These are phyloP conservation scores for Scaptomyza flava DNA, from an alignment of 2,888 invertebrate genomes.

Conservation along the genomic window DNA sequence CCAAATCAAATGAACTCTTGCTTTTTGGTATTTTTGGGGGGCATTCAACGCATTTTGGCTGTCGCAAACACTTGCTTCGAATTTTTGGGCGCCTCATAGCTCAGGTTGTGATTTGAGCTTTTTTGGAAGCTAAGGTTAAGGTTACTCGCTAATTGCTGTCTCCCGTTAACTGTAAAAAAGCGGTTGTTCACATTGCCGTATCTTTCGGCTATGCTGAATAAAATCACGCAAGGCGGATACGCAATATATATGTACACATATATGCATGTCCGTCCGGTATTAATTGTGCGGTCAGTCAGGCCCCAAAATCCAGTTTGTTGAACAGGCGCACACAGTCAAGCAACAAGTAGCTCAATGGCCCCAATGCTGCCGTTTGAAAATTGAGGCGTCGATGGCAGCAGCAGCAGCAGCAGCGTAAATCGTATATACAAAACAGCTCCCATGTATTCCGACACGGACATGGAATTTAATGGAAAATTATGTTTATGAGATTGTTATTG, in stretches of 20 bases:
- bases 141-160: conserved; percentile 70
- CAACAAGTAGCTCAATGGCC: conserved; percentile 57
- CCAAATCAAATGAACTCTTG: conserved; percentile 67
- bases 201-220: background rate
- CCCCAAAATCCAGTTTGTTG: conserved; percentile 84
- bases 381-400: conserved; percentile 14
- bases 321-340: conserved; percentile 81
- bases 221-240: conserved; percentile 19
- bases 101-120: conserved; percentile 83
- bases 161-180: conserved; percentile 52
- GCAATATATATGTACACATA: conserved; percentile 33
- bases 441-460: conserved; percentile 11
- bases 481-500: conserved; percentile 17
- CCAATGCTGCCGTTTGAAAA: conserved; percentile 15
- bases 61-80: conserved; percentile 53
- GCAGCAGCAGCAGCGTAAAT: conserved; percentile 43
- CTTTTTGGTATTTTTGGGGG: conserved; percentile 24
- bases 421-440: conserved; percentile 28
- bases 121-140: conserved; percentile 84
- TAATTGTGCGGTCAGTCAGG: conserved; percentile 83
- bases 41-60: conserved; percentile 57
- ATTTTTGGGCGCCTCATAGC: conserved; percentile 81
- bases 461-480: background rate
- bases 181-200: conserved; percentile 10
- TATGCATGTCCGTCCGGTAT: conserved; percentile 72